phyloP scores from a whole-genome alignment of 1,140 invertebrate genomes.

The Notospermus geniculatus region DNA sequence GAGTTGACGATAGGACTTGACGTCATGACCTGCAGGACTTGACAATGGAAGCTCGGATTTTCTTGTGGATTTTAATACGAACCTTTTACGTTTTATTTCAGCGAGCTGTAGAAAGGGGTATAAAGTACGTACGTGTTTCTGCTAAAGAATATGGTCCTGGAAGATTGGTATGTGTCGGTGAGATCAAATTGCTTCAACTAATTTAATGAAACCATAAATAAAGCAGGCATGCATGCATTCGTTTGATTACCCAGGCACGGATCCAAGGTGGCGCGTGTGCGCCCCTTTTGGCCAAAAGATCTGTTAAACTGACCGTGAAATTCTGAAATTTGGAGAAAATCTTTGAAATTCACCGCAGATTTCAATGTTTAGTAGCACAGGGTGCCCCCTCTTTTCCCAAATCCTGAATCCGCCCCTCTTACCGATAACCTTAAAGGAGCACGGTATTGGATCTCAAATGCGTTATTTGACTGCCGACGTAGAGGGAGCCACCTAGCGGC shows the following conservation, averaged over 20 bases:
- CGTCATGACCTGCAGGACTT: background rate
- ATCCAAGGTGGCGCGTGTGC: background rate
- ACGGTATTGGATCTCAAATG: no score
- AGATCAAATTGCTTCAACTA: no score
- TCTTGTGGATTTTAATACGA: background rate
- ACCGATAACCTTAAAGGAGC: no score
- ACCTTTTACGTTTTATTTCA: conserved; percentile 55
- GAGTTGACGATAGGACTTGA: background rate
- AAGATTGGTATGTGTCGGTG: conserved; percentile 70
- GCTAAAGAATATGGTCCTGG: conserved; percentile 82
- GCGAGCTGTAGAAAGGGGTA: conserved; percentile 70
- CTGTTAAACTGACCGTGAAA: no score
- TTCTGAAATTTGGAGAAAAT: no score
- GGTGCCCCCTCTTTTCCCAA: no score
- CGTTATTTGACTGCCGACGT: no score
- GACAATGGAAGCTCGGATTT: background rate
- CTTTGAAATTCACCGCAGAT: no score
- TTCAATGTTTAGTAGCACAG: no score
- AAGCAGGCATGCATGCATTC: background rate
- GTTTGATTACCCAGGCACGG: background rate
- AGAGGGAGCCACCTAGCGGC: no score
- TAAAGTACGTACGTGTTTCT: conserved; percentile 71
- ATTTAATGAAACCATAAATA: background rate
- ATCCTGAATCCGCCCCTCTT: no score
- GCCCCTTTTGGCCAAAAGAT: no score